phyloP scores from a whole-genome alignment of 1,140 invertebrate genomes.

The Zophobas morio region DNA sequence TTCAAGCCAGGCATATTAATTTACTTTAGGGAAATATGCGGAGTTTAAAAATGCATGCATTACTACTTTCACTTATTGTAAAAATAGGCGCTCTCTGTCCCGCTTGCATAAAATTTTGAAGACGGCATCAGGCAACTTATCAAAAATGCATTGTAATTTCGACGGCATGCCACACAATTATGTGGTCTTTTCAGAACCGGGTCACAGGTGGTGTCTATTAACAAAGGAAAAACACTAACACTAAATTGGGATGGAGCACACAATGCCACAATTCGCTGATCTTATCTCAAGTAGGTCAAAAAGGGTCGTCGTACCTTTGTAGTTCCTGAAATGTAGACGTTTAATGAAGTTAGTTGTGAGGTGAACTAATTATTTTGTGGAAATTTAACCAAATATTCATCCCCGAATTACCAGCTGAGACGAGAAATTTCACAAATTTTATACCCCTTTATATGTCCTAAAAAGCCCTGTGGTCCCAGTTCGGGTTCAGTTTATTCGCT shows the following conservation, averaged over 20 bases:
- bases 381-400: neutral
- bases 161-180: slow-evolving; percentile 20
- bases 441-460: neutral
- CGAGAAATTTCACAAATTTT: neutral
- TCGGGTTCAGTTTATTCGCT: too few relatives aligned
- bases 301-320: neutral
- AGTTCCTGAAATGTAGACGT: neutral
- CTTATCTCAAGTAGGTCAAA: slow-evolving; percentile 7
- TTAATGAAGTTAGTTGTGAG: neutral
- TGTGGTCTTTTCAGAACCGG: slow-evolving; percentile 24
- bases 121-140: slow-evolving; percentile 17
- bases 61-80: slow-evolving; percentile 10
- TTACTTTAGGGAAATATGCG: slow-evolving; percentile 18
- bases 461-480: neutral
- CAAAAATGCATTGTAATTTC: slow-evolving; percentile 31
- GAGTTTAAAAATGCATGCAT: slow-evolving; percentile 2
- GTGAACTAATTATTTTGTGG: neutral
- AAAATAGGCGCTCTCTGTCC: slow-evolving; percentile 17
- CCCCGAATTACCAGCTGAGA: neutral
- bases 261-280: neutral
- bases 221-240: slow-evolving; percentile 4
- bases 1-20: neutral
- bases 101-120: slow-evolving; percentile 22
- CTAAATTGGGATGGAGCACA: neutral
- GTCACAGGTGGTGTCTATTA: slow-evolving; percentile 32